Evolutionary conservation across 1,140 invertebrate species (phyloP), one percentile per base, ranked within the genome.

Genomic region (Galleria mellonella): DNA sequence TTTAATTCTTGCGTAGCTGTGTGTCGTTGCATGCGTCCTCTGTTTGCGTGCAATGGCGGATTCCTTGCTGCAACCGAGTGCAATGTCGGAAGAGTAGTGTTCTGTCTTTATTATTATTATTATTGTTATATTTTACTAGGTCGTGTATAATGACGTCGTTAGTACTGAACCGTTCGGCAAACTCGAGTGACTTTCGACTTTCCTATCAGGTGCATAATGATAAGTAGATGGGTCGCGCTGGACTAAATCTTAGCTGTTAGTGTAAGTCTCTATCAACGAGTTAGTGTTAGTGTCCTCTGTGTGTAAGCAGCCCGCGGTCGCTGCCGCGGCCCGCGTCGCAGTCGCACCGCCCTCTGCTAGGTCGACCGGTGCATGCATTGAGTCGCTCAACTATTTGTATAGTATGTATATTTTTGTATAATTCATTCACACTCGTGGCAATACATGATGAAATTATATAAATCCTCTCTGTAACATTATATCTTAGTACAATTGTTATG

Each of bases 361-460:
- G 52, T 48, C 46, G 68, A 63, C 65, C 73, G 57, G 64, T 68
- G 64, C 51, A 43, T 43, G 56, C 72, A 64, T 58, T 59, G 72
- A 49, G 62, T 69, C 71, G 72, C 72, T 70, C 70, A 61, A 71
- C 75, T 72, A 70, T 66, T 72, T 83, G 76, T 81, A 81, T 67
- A 83, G 75, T 76, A 62, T 83, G 78, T 83, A 83, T 83, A 83
- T 83, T 83, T 81, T 83, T 83, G 76, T 83, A 83, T 81, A 81
- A 78, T 81, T 83, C 71, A 72, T 67, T 76, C 68, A 72, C 67
- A 75, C 70, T 72, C 62, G 74, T 79, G 78, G 78, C 78, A 81
- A 83, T 83, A 83, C 17, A 23, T 76, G 67, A 77, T 67, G 46
- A 71, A 73, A 66, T 71, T 72, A 64, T 66, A 64, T 79, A 75